Base-by-base conservation (phyloP, 2,888 invertebrate genomes). In the Zaprionus lineosus region DNA sequence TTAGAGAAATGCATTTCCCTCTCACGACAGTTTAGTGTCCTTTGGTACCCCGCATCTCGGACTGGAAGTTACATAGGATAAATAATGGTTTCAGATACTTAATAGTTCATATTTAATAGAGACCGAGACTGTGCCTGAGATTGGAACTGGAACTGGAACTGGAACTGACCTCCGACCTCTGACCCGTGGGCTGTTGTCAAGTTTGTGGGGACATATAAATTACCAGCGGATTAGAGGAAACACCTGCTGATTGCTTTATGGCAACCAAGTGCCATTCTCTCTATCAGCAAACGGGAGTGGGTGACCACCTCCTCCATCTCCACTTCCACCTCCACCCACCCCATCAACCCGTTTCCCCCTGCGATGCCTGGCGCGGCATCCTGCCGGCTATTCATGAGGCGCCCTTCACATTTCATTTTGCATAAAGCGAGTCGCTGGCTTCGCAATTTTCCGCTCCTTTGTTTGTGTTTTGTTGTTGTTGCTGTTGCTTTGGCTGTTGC, bases 221-320 rank as follows among this genome's bases (percentile, higher is more conserved):
- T 66, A 71, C 75, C 19, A 15, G 46, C 1, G 26, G 55, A 53
- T 70, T 70, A 70, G 74, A 82, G 68, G 68, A 76, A 78, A 78
- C 76, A 76, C 78, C 76, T 82, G 76, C 76, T 76, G 75, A 75
- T 81, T 81, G 74, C 81, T 57, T 63, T 53, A 59, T 50, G 41
- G 24, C 39, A 12, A 12, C 24, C 16, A 19, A 39, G 29, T 11
- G 8, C 26, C 19, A 31, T 21, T 40, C 63, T 19, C 12, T 12
- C 21, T 21, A 21, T 21, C 21, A 5, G 3, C 4, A 21, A 5
- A 21, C 3, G 3, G 33, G 12, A 12, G 33, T 3, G 2, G 12
- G 2, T 12, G n/a, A 5, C 11, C 3, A 14, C 7, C 6, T 1
- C 11, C 4, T 21, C 1, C 2, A 6, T 18, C 12, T 28, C 33